phyloP scores from a whole-genome alignment of 2,113 vertebrate genomes.

The Glaucomys volans region DNA sequence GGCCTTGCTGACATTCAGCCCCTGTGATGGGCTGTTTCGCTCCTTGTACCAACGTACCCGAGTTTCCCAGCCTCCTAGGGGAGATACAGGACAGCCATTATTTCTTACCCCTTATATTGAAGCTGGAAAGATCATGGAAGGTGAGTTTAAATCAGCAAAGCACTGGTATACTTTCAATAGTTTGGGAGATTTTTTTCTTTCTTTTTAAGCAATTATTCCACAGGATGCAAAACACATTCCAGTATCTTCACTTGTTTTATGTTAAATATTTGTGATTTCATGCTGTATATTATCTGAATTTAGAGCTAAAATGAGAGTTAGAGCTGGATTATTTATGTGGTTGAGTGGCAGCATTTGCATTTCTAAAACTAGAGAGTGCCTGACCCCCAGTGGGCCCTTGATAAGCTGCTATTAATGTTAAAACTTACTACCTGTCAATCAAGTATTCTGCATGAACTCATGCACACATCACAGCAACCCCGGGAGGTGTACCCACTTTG shows the following conservation, averaged over 20 bases:
- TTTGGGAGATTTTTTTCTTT: not conserved
- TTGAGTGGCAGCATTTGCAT: not conserved
- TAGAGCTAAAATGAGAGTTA: not conserved
- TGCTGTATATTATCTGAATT: not conserved
- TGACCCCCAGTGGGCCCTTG: not conserved
- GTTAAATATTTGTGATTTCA: not conserved
- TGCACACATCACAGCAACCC: not conserved
- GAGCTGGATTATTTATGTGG: not conserved
- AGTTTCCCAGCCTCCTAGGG: constrained; percentile 72
- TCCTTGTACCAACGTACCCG: constrained; percentile 76
- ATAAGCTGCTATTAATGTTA: not conserved
- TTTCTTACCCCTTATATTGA: constrained; percentile 92
- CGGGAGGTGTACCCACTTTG: not conserved
- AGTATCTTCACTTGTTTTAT: constrained; percentile 32
- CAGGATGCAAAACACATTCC: not conserved
- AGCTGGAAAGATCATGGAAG: constrained; percentile 87
- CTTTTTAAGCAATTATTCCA: not conserved
- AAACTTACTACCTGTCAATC: not conserved
- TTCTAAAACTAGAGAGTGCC: not conserved
- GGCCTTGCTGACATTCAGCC: constrained; percentile 77
- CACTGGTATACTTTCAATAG: not conserved
- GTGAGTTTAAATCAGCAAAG: constrained; percentile 74
- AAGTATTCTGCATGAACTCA: not conserved
- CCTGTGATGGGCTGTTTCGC: constrained; percentile 87
- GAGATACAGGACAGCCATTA: constrained; percentile 88